Conservation (phyloP, 1,140 invertebrate genomes). For the Fopius arisanus region DNA sequence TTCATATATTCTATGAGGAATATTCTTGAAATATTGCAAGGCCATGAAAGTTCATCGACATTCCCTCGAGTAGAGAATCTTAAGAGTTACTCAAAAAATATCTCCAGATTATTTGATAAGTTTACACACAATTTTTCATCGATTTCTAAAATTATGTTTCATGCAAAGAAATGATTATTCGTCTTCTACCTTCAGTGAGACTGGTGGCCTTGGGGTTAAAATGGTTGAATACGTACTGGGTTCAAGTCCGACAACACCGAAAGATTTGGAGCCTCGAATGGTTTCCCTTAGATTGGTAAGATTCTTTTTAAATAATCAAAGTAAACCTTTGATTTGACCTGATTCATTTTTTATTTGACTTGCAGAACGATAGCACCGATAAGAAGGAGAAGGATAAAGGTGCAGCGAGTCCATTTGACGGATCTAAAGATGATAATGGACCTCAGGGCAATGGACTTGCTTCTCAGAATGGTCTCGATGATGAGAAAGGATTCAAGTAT, state of each 20-base stretch:
- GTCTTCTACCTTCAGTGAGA: slow-evolving; percentile 62
- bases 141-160: too few relatives aligned
- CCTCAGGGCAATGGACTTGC: slow-evolving; percentile 85
- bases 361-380: slow-evolving; percentile 59
- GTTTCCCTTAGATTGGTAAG: slow-evolving; percentile 74
- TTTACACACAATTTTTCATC: too few relatives aligned
- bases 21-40: too few relatives aligned
- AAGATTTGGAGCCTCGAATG: slow-evolving; percentile 76
- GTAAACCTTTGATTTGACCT: neutral
- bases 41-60: too few relatives aligned
- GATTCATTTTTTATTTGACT: slow-evolving; percentile 29
- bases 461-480: slow-evolving; percentile 75
- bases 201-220: slow-evolving; percentile 89
- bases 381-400: slow-evolving; percentile 66
- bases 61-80: too few relatives aligned
- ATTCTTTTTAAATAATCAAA: slow-evolving; percentile 7
- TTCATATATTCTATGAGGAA: too few relatives aligned
- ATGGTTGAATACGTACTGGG: slow-evolving; percentile 98
- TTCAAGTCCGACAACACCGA: slow-evolving; percentile 84
- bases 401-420: slow-evolving; percentile 61
- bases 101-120: too few relatives aligned
- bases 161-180: too few relatives aligned
- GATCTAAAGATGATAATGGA: slow-evolving; percentile 71
- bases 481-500: slow-evolving; percentile 92
- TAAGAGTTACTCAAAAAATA: too few relatives aligned